These are phyloP conservation scores for Silurus lanzhouensis DNA, from an alignment of 2,797 vertebrate species.

Conservation along the genomic window DNA sequence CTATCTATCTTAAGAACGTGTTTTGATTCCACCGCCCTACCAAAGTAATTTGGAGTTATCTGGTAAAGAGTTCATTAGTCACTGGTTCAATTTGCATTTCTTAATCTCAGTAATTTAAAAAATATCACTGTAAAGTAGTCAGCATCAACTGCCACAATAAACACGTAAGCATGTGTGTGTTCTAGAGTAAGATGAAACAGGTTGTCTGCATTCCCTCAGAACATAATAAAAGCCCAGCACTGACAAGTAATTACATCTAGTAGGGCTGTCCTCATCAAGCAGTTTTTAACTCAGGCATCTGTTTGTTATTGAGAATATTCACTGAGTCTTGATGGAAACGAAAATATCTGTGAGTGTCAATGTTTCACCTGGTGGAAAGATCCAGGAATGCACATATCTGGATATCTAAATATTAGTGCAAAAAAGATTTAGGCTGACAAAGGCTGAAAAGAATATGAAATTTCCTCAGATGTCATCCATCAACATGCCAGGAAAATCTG, in stretches of 20 bases:
- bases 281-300: conserved; percentile 56
- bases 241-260: conserved; percentile 58
- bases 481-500: conserved; percentile 27
- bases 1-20: conserved; percentile 46
- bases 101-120: background rate
- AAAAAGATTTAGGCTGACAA: conserved; percentile 32
- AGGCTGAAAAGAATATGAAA: conserved; percentile 32
- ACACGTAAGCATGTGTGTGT: conserved; percentile 21
- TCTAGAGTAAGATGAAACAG: conserved; percentile 32
- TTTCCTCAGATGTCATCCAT: conserved; percentile 33
- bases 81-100: background rate
- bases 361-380: conserved; percentile 22
- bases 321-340: conserved; percentile 37
- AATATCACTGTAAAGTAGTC: conserved; percentile 19
- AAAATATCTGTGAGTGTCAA: background rate
- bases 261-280: conserved; percentile 55
- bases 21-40: conserved; percentile 31
- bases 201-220: conserved; percentile 49
- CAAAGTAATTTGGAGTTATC: conserved; percentile 1
- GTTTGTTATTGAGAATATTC: conserved; percentile 46
- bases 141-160: conserved; percentile 25
- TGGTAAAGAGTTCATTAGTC: conserved; percentile 23
- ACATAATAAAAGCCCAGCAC: conserved; percentile 53
- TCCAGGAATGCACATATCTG: conserved; percentile 1
- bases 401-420: conserved; percentile 48